These are phyloP conservation scores for Gallinago paraguaiae DNA, from an alignment of 2,113 vertebrate genomes.

Conservation along the genomic window DNA sequence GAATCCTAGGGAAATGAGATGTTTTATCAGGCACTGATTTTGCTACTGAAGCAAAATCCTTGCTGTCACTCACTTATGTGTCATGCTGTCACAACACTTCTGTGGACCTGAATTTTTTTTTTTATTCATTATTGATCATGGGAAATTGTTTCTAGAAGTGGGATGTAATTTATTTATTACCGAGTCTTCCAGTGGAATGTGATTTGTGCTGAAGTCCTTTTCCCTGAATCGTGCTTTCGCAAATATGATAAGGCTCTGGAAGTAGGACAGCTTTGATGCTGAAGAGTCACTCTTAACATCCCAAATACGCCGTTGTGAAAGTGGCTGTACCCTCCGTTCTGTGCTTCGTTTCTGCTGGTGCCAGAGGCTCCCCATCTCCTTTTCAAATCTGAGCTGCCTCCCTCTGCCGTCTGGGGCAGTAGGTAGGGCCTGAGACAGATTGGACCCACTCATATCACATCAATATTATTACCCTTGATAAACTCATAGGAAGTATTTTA, in stretches of 20 bases:
- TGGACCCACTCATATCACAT: background rate
- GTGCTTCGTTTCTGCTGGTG: background rate
- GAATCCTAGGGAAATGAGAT: background rate
- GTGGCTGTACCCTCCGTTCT: background rate
- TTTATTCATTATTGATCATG: slow-evolving; percentile 68
- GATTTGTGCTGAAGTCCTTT: background rate
- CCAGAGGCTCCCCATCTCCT: background rate
- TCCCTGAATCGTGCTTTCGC: background rate
- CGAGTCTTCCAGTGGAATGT: background rate
- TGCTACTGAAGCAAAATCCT: slow-evolving; percentile 9
- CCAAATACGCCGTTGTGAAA: background rate
- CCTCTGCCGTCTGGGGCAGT: background rate
- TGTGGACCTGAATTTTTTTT: slow-evolving; percentile 24
- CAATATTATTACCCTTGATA: background rate
- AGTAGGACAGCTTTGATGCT: slow-evolving; percentile 65
- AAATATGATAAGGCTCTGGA: background rate
- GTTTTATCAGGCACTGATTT: slow-evolving; percentile 19
- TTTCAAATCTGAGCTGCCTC: background rate
- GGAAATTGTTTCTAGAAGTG: slow-evolving; percentile 52
- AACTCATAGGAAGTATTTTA: background rate
- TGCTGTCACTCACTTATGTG: background rate
- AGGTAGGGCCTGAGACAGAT: background rate
- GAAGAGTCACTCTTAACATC: background rate
- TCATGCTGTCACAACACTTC: slow-evolving; percentile 3
- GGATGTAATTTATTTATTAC: slow-evolving; percentile 61